Base-by-base conservation (phyloP, 1,140 invertebrate species). In the Lucilia cuprina region DNA sequence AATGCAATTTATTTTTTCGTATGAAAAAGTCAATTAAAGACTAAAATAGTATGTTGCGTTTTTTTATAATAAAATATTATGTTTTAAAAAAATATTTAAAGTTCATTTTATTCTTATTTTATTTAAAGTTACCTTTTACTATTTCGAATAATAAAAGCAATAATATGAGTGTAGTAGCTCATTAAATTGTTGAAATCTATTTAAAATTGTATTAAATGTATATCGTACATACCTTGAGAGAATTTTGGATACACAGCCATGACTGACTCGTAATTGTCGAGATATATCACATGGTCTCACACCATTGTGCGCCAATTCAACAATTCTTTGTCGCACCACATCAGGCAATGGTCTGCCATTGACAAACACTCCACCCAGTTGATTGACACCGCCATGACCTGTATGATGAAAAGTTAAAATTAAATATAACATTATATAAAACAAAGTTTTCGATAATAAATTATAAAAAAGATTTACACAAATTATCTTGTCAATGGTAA, bases 351-450 rank as follows among this genome's bases (percentile, higher is more conserved):
- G 98, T 86, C 98, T 93, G 21, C 98, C 98, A 92, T 99, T 99
- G 74, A 99, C 98, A 92, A 99, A 99, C 83, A 98, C 97, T 55
- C 98, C 98, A 84, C 98, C 98, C 80, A 99, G 93, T 92, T 99
- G 98, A 92, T 99, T 99, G 47, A 99, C 97, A 85, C 98, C 97
- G 34, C 96, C 97, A 91, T 98, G 97, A 94, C 97, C 97, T 98
- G 93, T 25, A 92, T 84, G 35, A 83, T 47, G 17, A 83, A 83
- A 49, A 74, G 17, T 65, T 12, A 47, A 47, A 83, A 35, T 50
- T 82, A 60, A 83, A 74, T 30, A 41, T 21, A 70, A 12, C 65
- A 9, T 17, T 21, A 21, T 5, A 70, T 10, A 70, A 70, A 70
- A 70, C 19, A 78, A 41, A 49, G 5, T 41, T 41, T 41, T 41